Base-by-base conservation (phyloP, 2,797 vertebrate genomes). In the Neoniphon sammara region DNA sequence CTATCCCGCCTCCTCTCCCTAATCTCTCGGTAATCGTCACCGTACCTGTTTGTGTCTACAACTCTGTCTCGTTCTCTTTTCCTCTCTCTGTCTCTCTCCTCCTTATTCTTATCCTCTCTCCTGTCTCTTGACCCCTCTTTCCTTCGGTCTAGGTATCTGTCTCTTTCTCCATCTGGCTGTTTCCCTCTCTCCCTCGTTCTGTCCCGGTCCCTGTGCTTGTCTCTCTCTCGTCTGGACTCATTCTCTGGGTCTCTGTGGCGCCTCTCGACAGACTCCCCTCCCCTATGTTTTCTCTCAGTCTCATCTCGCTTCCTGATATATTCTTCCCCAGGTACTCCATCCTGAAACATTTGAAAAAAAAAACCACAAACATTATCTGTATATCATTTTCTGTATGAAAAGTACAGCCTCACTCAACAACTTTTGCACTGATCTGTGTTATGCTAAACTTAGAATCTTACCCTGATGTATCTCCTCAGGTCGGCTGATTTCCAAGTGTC, bases 401-500 rank as follows among this genome's bases (percentile, higher is more conserved):
- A 44, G 15, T 17, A 46, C 44, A 46, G 44, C 15, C 6, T 17
- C 15, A 17, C 15, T 17, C 15, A 17, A 2, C 44, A 46, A 6
- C 44, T 46, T 46, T 42, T 17, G 5, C 9, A 39, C 36, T 46
- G 44, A 14, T 44, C 15, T 46, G 5, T 42, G 5, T 10, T 21
- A 39, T 57, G 2, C 0, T 17, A 50, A 61, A 62, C 36, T 75
- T 23, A 36, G 34, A 57, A 66, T 75, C 62, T 84, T 91, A 97
- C 97, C 93, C 83, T 90, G 34, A 98, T 89, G 73, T 97, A 91
- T 87, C 81, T 96, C 78, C 87, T 94, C 73, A 99, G 94, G 49
- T 98, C 98, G 55, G 96, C 95, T 72, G 96, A 71, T 90, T 91
- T 96, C 97, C 98, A 99, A 44, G 98, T 99, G 84, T 99, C 97